Evolutionary conservation across 2,113 vertebrate species (phyloP).

Genomic region (Istiophorus platypterus): DNA sequence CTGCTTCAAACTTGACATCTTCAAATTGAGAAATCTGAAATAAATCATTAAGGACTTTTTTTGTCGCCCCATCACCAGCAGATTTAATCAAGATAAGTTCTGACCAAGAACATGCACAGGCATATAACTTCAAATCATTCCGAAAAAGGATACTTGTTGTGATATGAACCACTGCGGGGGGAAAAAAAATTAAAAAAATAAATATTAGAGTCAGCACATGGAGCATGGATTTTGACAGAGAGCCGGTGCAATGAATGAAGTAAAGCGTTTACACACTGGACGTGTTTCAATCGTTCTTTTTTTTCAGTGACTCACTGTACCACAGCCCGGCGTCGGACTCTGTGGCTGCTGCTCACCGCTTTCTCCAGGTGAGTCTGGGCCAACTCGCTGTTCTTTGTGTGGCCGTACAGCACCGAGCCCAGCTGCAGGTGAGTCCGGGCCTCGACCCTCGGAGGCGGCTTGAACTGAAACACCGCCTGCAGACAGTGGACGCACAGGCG

Average conservation of each 20-base stretch:
- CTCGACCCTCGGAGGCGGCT: slow-evolving; percentile 92
- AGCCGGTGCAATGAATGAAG: neutral
- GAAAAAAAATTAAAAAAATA: slow-evolving; percentile 12
- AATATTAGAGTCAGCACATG: neutral
- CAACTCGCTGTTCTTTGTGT: slow-evolving; percentile 94
- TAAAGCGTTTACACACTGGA: neutral
- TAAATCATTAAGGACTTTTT: slow-evolving; percentile 15
- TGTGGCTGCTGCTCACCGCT: slow-evolving; percentile 84
- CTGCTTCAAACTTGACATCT: slow-evolving; percentile 95
- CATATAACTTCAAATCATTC: neutral
- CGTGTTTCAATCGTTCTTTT: neutral
- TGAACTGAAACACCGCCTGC: slow-evolving; percentile 94
- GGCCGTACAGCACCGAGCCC: slow-evolving; percentile 93
- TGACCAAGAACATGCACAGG: neutral
- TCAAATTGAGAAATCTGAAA: slow-evolving; percentile 87
- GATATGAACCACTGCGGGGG: slow-evolving; percentile 91
- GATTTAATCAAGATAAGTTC: neutral
- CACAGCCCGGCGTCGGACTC: neutral
- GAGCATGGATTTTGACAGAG: neutral
- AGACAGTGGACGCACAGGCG: slow-evolving; percentile 93
- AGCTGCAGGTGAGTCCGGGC: slow-evolving; percentile 94
- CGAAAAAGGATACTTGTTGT: slow-evolving; percentile 94
- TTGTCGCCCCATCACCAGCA: neutral
- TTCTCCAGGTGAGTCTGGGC: slow-evolving; percentile 92
- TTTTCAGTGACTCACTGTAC: neutral